Evolutionary conservation across 2,113 vertebrate species (phyloP).

Genomic region (Phocoena phocoena): DNA sequence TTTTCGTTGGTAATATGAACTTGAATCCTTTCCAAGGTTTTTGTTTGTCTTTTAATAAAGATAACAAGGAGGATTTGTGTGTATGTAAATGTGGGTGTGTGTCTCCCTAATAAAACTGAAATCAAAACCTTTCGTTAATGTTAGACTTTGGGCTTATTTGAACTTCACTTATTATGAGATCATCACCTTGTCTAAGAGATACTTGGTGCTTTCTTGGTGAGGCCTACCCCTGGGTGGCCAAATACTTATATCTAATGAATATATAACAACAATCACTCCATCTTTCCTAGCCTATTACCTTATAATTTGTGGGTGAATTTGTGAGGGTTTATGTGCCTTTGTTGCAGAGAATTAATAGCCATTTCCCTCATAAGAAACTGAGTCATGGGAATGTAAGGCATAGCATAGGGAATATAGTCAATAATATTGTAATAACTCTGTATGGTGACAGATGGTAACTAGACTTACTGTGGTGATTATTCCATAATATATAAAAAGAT

Average conservation of each 20-base stretch:
- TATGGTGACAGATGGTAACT: not conserved
- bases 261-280: not conserved
- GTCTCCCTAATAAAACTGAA: not conserved
- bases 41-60: not conserved
- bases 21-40: not conserved
- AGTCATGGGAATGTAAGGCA: not conserved
- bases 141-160: not conserved
- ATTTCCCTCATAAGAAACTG: not conserved
- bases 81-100: not conserved
- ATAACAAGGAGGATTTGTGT: not conserved
- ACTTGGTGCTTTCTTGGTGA: not conserved
- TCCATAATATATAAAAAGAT: not conserved
- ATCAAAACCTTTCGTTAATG: not conserved
- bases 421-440: not conserved
- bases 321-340: not conserved
- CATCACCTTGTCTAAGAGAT: not conserved
- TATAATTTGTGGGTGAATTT: not conserved
- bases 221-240: rapidly evolving
- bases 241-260: not conserved
- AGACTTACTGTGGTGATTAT: not conserved
- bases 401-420: not conserved
- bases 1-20: not conserved
- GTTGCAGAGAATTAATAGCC: not conserved
- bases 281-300: not conserved
- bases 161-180: not conserved